Conservation (phyloP, 1,140 invertebrate genomes). For the Drosophila setifemur region DNA sequence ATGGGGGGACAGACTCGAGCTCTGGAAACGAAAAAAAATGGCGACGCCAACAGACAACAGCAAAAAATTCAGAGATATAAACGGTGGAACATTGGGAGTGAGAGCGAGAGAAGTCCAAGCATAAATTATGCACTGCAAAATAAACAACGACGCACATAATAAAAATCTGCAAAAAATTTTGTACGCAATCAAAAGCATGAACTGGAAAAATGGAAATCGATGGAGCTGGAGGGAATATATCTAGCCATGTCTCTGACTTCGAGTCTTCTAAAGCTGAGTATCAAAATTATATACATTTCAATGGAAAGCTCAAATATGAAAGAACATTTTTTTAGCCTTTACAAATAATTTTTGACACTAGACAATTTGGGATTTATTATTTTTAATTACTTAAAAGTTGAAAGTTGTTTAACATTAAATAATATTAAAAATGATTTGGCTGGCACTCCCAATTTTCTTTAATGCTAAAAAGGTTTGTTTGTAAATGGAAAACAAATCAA, state of each 20-base stretch:
- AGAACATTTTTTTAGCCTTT: too few species aligned
- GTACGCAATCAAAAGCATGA: constrained; percentile 71
- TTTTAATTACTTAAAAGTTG: too few species aligned
- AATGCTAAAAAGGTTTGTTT: too few species aligned
- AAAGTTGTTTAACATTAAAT: too few species aligned
- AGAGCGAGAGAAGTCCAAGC: constrained; percentile 20
- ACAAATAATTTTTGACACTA: too few species aligned
- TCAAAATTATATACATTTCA: too few species aligned
- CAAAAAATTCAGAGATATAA: constrained; percentile 14
- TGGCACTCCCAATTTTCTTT: too few species aligned
- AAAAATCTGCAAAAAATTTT: constrained; percentile 75
- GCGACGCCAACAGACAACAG: constrained; percentile 52
- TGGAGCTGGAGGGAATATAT: constrained; percentile 1
- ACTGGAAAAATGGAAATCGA: constrained; percentile 22
- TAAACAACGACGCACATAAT: constrained; percentile 69
- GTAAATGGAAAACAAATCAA: too few species aligned
- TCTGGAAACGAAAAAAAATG: constrained; percentile 71
- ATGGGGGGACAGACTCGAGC: constrained; percentile 26
- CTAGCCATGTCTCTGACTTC: neutral
- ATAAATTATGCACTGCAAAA: constrained; percentile 80
- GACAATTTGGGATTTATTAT: too few species aligned
- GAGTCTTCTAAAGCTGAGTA: too few species aligned
- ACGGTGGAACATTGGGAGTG: neutral
- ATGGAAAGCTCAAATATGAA: too few species aligned
- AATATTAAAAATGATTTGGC: too few species aligned